Evolutionary conservation across 2,797 vertebrate species (phyloP).

Genomic region (Darevskia nairensis): DNA sequence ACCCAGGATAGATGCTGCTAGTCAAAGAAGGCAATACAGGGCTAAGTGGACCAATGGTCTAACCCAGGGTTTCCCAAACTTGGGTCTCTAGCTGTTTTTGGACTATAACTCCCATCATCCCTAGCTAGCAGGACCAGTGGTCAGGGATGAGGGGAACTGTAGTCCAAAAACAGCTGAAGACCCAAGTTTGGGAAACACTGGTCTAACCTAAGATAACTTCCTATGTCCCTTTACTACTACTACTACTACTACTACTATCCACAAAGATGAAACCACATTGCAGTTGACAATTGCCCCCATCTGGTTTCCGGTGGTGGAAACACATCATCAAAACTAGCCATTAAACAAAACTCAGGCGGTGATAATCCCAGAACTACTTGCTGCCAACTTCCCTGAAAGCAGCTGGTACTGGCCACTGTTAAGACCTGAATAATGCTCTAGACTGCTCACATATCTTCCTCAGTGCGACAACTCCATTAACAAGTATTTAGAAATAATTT

Average conservation of each 20-base stretch:
- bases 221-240: not conserved
- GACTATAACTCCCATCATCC: too few species aligned
- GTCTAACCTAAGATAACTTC: not conserved
- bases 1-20: not conserved
- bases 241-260: not conserved
- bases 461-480: slow-evolving; percentile 27
- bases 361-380: not conserved
- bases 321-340: slow-evolving; percentile 1
- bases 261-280: not conserved
- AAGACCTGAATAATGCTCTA: slow-evolving; percentile 10
- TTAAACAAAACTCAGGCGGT: not conserved
- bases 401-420: slow-evolving; percentile 22
- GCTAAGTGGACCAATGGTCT: not conserved
- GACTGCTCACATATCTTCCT: slow-evolving; percentile 28
- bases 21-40: not conserved
- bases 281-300: not conserved
- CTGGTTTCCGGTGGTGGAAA: too few species aligned
- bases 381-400: slow-evolving; percentile 1
- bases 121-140: too few species aligned
- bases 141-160: too few species aligned
- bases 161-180: too few species aligned
- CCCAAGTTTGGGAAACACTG: too few species aligned
- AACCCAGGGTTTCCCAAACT: not conserved
- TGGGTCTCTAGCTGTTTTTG: too few species aligned
- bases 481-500: slow-evolving; percentile 6